These are phyloP conservation scores for Bolborhynchus lineola DNA, from an alignment of 2,113 vertebrate genomes.

Conservation along the genomic window DNA sequence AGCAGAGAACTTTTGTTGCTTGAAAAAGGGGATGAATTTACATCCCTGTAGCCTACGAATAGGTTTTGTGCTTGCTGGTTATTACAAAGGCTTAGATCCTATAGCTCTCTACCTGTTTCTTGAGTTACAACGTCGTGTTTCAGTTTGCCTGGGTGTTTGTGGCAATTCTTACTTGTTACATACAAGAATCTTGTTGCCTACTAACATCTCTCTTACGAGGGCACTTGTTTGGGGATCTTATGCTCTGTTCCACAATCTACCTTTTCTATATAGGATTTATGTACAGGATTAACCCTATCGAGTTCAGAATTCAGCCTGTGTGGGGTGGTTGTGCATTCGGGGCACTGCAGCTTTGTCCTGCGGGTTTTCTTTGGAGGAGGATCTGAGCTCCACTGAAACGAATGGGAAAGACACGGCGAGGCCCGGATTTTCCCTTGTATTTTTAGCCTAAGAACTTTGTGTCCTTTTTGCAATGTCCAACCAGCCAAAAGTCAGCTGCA, in stretches of 20 bases:
- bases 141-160: background rate
- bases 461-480: background rate
- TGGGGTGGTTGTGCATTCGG: background rate
- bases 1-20: background rate
- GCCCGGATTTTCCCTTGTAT: background rate
- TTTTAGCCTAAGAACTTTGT: background rate
- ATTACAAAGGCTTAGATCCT: background rate
- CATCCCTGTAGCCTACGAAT: background rate
- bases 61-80: background rate
- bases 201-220: background rate
- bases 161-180: background rate
- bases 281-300: background rate
- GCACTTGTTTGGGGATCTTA: background rate
- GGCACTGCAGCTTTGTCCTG: background rate
- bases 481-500: background rate
- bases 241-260: background rate
- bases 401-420: background rate
- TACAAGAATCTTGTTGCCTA: background rate
- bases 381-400: background rate
- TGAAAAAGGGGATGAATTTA: background rate
- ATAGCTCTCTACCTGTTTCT: background rate
- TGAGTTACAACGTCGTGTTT: rapidly evolving
- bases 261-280: background rate
- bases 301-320: background rate
- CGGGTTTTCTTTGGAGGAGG: background rate